phyloP scores from a whole-genome alignment of 2,113 vertebrate species.

The Mustelus asterias region DNA sequence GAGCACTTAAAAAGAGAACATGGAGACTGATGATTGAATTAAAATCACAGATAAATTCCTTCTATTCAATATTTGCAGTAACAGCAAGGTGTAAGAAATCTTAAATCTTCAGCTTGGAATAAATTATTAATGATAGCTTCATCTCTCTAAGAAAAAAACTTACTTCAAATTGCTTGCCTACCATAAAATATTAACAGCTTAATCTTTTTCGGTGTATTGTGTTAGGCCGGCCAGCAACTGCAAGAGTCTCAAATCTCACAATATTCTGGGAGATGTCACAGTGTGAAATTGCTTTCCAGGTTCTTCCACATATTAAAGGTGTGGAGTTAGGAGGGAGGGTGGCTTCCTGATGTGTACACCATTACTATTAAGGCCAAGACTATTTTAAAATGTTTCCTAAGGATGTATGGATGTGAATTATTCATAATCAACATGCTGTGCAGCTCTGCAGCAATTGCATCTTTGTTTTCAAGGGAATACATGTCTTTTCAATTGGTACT shows the following conservation, averaged over 20 bases:
- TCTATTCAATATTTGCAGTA: not conserved
- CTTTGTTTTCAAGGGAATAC: not conserved
- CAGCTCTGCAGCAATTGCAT: not conserved
- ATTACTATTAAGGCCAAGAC: not conserved
- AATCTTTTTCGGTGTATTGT: not conserved
- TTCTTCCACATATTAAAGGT: not conserved
- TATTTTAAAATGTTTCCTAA: not conserved
- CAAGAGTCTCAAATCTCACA: not conserved
- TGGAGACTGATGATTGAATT: not conserved
- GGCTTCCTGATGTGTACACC: not conserved
- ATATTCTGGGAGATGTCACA: not conserved
- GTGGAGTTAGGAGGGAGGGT: not conserved
- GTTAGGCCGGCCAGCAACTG: not conserved
- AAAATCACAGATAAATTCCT: not conserved
- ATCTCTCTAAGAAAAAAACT: not conserved
- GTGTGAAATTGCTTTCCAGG: not conserved
- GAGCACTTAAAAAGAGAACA: not conserved
- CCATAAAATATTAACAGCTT: constrained; percentile 1
- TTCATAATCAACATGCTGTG: not conserved
- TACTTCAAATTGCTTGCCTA: constrained; percentile 6
- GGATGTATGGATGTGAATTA: not conserved
- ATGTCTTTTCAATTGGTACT: not conserved
- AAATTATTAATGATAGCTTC: not conserved
- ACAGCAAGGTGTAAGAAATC: not conserved
- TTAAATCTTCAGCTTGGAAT: not conserved